These are phyloP conservation scores for Blera fallax DNA, from an alignment of 2,888 invertebrate genomes.

Conservation along the genomic window DNA sequence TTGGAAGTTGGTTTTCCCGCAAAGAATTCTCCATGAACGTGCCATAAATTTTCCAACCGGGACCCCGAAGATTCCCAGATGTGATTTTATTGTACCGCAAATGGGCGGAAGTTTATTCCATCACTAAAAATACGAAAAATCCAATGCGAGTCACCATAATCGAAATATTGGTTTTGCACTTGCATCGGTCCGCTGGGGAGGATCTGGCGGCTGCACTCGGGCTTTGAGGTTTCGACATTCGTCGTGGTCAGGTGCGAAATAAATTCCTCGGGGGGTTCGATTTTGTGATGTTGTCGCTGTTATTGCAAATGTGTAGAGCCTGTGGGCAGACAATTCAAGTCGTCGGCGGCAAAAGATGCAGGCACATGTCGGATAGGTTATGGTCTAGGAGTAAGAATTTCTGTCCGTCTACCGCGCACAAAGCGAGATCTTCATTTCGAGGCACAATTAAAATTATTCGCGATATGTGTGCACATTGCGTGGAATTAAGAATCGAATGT, in stretches of 20 bases:
- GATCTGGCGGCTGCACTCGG: slow-evolving; percentile 20
- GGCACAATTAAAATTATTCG: slow-evolving; percentile 73
- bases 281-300: slow-evolving; percentile 39
- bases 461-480: slow-evolving; percentile 44
- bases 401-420: slow-evolving; percentile 27
- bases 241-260: slow-evolving; percentile 74
- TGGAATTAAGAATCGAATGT: slow-evolving; percentile 35
- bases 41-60: slow-evolving; percentile 68
- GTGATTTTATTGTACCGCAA: slow-evolving; percentile 74
- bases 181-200: slow-evolving; percentile 45
- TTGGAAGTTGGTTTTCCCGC: slow-evolving; percentile 43
- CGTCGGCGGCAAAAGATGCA: slow-evolving; percentile 21
- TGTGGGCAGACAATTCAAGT: slow-evolving; percentile 27
- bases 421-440: slow-evolving; percentile 70
- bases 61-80: slow-evolving; percentile 71
- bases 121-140: slow-evolving; percentile 52
- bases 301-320: slow-evolving; percentile 37
- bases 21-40: slow-evolving; percentile 68
- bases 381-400: slow-evolving; percentile 51
- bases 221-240: slow-evolving; percentile 57
- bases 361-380: slow-evolving; percentile 24
- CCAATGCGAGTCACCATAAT: slow-evolving; percentile 72
- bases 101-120: slow-evolving; percentile 72
- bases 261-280: slow-evolving; percentile 68
- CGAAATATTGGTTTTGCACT: slow-evolving; percentile 71